A percentile compares a stretch with the other conserved stretches of the same genome.
phyloP scores from a whole-genome alignment of 2,888 invertebrate genomes.

The Caenorhabditis afra region DNA sequence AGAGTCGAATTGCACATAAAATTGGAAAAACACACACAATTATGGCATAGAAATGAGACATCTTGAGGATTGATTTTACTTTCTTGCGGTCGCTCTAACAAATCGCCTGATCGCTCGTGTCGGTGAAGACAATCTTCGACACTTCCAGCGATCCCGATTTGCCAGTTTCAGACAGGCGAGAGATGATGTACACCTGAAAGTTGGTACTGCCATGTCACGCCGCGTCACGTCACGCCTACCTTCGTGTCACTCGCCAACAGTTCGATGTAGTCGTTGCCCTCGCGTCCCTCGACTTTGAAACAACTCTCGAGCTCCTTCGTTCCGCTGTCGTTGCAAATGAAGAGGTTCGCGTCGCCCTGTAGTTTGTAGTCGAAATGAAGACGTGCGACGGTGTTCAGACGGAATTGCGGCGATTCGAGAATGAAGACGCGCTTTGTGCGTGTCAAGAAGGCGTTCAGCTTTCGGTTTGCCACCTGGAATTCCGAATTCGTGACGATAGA shows the following conservation, averaged over 20 bases:
- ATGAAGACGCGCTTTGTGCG: conserved; percentile 71
- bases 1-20: not conserved
- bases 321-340: conserved; percentile 79
- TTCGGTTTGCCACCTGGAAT: conserved; percentile 46
- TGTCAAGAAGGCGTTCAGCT: conserved; percentile 60
- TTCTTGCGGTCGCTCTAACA: too few species aligned
- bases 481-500: conserved; percentile 43
- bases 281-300: conserved; percentile 73
- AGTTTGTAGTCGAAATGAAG: conserved; percentile 76
- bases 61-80: too few species aligned
- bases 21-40: conserved; percentile 23
- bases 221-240: conserved; percentile 33
- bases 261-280: conserved; percentile 73
- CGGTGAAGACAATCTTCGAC: conserved; percentile 53
- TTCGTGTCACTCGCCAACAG: conserved; percentile 79
- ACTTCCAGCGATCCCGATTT: conserved; percentile 49
- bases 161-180: conserved; percentile 52
- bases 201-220: too few species aligned
- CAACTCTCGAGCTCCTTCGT: conserved; percentile 78
- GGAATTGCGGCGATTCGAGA: conserved; percentile 77
- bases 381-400: conserved; percentile 75
- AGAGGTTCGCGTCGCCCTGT: conserved; percentile 74
- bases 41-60: conserved; percentile 5
- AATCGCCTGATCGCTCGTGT: conserved; percentile 57
- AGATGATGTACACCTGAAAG: conserved; percentile 64